Evolutionary conservation across 2,888 invertebrate species (phyloP).

Genomic region (Sepioteuthis lessoniana): DNA sequence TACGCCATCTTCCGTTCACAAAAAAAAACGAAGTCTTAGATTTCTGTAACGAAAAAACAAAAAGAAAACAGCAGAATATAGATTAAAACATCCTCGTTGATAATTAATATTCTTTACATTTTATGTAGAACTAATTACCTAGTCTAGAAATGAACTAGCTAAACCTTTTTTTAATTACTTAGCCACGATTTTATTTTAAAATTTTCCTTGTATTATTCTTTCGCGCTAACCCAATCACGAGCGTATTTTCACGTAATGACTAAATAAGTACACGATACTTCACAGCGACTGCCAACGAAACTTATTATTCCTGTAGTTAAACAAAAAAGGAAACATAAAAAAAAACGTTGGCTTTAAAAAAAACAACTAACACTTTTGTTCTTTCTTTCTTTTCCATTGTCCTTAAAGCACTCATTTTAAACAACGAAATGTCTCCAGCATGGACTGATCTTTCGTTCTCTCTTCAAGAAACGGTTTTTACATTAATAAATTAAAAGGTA

Average conservation of each 20-base stretch:
- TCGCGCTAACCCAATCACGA: background rate
- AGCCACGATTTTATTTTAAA: too few species aligned
- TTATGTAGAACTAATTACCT: too few species aligned
- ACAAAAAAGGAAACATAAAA: background rate
- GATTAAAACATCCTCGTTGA: too few species aligned
- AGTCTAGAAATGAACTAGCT: too few species aligned
- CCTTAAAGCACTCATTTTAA: slow-evolving; percentile 33
- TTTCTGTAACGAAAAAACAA: too few species aligned
- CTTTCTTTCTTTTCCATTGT: slow-evolving; percentile 15
- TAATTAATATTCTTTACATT: too few species aligned
- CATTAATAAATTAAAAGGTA: background rate
- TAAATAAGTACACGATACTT: background rate
- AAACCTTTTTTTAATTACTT: too few species aligned
- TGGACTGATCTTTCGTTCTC: background rate
- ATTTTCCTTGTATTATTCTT: background rate
- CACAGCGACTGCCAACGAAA: background rate
- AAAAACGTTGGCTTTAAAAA: background rate
- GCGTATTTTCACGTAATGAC: background rate
- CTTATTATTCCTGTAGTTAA: background rate
- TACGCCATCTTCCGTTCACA: too few species aligned
- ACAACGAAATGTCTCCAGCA: slow-evolving; percentile 33
- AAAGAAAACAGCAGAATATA: too few species aligned
- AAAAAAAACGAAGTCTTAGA: too few species aligned
- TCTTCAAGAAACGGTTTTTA: background rate
- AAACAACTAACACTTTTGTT: slow-evolving; percentile 17